These are phyloP conservation scores for Hermatobates lingyangjiaoensis DNA, from an alignment of 1,140 invertebrate genomes.

Conservation along the genomic window DNA sequence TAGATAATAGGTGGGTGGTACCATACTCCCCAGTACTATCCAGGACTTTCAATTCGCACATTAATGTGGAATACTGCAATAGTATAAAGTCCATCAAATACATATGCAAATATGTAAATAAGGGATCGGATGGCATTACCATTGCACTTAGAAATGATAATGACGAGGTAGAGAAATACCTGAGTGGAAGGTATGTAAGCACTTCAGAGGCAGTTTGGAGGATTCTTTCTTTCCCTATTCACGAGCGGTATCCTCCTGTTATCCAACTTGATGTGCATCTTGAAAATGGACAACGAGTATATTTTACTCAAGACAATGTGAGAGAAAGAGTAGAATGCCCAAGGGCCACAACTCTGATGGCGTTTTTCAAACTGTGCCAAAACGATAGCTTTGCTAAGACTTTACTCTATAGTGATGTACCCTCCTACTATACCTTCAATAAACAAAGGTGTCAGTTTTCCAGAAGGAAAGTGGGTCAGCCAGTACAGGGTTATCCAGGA, in stretches of 20 bases:
- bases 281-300: constrained; percentile 16
- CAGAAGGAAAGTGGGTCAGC: no score
- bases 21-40: not conserved
- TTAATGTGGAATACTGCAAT: constrained; percentile 25
- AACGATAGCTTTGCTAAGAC: not conserved
- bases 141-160: constrained; percentile 15
- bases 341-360: not conserved
- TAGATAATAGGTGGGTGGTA: not conserved
- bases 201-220: constrained; percentile 25
- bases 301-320: not conserved
- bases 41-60: constrained; percentile 14
- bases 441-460: no score
- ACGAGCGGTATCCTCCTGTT: constrained; percentile 20
- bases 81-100: constrained; percentile 22
- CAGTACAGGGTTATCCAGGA: not conserved
- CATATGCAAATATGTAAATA: constrained; percentile 26
- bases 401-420: not conserved
- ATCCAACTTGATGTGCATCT: constrained; percentile 21
- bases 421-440: not conserved
- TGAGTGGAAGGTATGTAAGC: constrained; percentile 24
- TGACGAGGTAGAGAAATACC: constrained; percentile 20
- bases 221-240: constrained; percentile 22
- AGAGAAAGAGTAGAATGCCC: not conserved
- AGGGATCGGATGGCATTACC: constrained; percentile 24
- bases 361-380: not conserved